Base-by-base conservation (phyloP, 2,797 vertebrate species). In the Takifugu ocellatus region DNA sequence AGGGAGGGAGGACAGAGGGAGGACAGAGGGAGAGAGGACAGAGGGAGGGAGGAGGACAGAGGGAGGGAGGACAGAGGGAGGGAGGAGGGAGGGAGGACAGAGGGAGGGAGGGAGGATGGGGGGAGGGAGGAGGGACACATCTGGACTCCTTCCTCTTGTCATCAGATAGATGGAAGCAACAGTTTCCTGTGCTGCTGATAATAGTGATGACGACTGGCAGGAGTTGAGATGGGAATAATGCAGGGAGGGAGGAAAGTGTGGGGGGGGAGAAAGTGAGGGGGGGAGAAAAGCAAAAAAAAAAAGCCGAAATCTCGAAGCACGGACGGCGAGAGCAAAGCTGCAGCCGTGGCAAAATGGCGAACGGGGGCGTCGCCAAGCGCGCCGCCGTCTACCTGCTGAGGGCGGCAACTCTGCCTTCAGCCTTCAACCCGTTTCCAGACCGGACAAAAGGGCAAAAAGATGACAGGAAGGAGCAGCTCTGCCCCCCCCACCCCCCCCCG, bases 161-260 rank as follows among this genome's bases (percentile, higher is more conserved):
- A 90, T 91, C 93, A 94, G 93, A 95, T 91, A 93, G 92, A 94
- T 91, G 91, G 91, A 87, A 92, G 92, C 90, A 86, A 75, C 84
- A 72, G 84, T 83, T 88, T 88, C 83, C 89, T 89, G 86, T 82
- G 75, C 72, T 82, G 68, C 84, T 54, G 86, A 90, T 87, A 90
- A 88, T 79, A 70, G 74, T n/a, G 6, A 72, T 43, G 70, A 55
- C 66, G 64, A 77, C 71, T 43, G 49, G 24, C 24, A 56, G 42
- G 54, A 59, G 70, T 5, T 27, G 51, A 65, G 61, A 66, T 26
- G 43, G 59, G 21, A 56, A 54, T 11, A 42, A 42, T 49, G 49
- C 36, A 25, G 51, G 51, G 51, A 75, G 51, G 42, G 73, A 78
- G 56, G n/a, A 51, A 77, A 68, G 44, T 14, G 36, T 45, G 51